Base-by-base conservation (phyloP, 2,113 vertebrate genomes). In the Notiomystis cincta region DNA sequence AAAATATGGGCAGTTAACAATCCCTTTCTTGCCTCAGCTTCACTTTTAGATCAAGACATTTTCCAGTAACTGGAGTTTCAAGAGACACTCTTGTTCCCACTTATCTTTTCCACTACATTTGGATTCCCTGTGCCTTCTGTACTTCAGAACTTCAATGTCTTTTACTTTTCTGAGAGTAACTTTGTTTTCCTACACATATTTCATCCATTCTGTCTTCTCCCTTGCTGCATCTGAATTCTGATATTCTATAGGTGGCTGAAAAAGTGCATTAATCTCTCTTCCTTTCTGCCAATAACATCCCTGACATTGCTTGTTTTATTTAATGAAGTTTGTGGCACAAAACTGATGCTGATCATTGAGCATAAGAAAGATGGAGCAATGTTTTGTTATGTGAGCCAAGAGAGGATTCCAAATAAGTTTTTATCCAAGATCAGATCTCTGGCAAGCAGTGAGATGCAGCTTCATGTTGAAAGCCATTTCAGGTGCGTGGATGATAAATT, bases 371-470 rank as follows among this genome's bases (percentile, higher is more conserved):
- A 73, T 25, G 28, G 23, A 91, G 24, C 15, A 44, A 56, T 50
- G 37, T 79, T 93, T 91, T 67, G 5, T 66, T 81, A 38, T 56
- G 47, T n/a, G 11, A 96, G 48, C 76, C 93, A 92, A 62, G 75
- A 82, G 75, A 85, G 28, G 38, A 37, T 83, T 89, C 47, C 3
- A 83, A 86, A 77, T 25, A 45, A 7, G 40, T 23, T 86, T 87
- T 90, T 75, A 94, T 95, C 70, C 38, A 58, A 35, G 57, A 58
- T 88, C 67, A 81, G 23, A 86, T 88, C 82, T 90, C 87, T 93
- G 87, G 60, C 84, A 88, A 78, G 72, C 47, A 73, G 30, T 17
- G 42, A 94, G n/a, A 7, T 50, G 22, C 28, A 82, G n/a, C 10
- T 71, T 44, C 24, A 20, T 1, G 0, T 28, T 77, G 33, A 91